Evolutionary conservation across 2,113 vertebrate species (phyloP).

Genomic region (Rhombomys opimus): DNA sequence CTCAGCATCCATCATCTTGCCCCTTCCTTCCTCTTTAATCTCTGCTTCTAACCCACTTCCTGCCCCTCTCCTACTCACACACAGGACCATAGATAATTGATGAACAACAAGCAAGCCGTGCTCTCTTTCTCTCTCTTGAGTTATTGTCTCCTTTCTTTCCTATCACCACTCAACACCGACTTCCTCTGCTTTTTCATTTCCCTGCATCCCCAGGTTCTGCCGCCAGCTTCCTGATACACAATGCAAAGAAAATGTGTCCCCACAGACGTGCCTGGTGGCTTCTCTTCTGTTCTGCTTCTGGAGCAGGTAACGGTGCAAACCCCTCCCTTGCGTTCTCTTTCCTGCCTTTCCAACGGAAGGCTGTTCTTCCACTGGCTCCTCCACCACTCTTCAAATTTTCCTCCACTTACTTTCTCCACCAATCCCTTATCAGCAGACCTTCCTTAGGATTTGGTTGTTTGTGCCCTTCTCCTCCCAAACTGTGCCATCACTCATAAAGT

Average conservation of each 20-base stretch:
- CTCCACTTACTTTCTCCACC: background rate
- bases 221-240: background rate
- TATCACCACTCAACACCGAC: background rate
- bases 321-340: background rate
- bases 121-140: conserved; percentile 17
- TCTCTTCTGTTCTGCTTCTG: background rate
- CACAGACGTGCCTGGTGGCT: too few species aligned
- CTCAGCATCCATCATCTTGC: background rate
- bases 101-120: background rate
- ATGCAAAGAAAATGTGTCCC: background rate
- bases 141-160: conserved; percentile 2
- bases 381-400: background rate
- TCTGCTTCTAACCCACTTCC: background rate
- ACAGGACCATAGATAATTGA: background rate
- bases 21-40: conserved; percentile 45
- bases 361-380: background rate
- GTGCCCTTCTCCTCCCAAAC: background rate
- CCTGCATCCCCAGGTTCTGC: background rate
- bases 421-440: background rate
- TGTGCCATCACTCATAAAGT: background rate
- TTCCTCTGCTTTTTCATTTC: background rate
- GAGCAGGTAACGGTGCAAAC: background rate
- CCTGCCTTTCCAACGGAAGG: background rate
- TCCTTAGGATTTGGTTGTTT: background rate
- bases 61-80: background rate